Evolutionary conservation across 2,797 vertebrate genomes (phyloP).

Genomic region (Gymnocypris eckloni): DNA sequence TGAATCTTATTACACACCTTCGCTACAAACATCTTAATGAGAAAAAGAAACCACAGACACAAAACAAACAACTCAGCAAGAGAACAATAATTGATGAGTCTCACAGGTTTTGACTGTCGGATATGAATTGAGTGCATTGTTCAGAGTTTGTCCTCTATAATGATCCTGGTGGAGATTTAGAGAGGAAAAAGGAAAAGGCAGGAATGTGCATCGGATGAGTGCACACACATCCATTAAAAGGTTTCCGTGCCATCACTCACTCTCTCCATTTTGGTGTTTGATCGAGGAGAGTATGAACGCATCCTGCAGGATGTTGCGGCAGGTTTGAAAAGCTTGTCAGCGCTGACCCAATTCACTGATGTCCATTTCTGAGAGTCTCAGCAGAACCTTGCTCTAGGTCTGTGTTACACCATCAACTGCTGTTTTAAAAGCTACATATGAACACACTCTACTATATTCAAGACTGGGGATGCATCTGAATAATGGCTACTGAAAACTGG

Average conservation of each 20-base stretch:
- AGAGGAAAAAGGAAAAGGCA: neutral
- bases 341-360: conserved; percentile 47
- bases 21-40: conserved; percentile 42
- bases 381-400: conserved; percentile 36
- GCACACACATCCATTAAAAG: conserved; percentile 45
- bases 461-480: neutral
- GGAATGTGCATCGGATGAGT: conserved; percentile 22
- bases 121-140: conserved; percentile 13
- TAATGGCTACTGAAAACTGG: neutral
- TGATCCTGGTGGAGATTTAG: conserved; percentile 16
- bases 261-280: conserved; percentile 15
- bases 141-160: conserved; percentile 24
- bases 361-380: conserved; percentile 35
- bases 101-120: neutral
- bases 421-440: conserved; percentile 7
- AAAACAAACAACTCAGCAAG: neutral
- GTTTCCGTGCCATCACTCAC: conserved; percentile 43
- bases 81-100: conserved; percentile 16
- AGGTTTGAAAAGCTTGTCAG: conserved; percentile 49
- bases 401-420: conserved; percentile 12
- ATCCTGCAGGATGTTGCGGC: conserved; percentile 40
- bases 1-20: conserved; percentile 12
- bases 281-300: conserved; percentile 16
- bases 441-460: neutral
- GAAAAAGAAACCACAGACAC: neutral